Percentiles rank a stretch among this genome's conserved stretches.
These are phyloP conservation scores for Nasonia oneida DNA, from an alignment of 2,888 invertebrate species.

Conservation along the genomic window DNA sequence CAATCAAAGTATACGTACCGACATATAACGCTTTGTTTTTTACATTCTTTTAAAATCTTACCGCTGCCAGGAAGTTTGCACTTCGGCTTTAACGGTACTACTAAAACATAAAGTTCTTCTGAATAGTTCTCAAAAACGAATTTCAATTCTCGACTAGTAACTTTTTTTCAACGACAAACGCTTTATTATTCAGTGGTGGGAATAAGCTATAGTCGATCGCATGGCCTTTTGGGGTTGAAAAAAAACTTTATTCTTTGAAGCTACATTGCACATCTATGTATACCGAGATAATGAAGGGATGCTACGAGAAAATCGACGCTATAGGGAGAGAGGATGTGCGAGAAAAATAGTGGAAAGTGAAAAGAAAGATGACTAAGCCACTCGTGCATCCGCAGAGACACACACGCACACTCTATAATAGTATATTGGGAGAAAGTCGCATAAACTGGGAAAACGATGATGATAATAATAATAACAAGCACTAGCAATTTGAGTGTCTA, in stretches of 20 bases:
- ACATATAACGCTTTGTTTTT: slow-evolving; percentile 45
- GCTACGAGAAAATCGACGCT: slow-evolving; percentile 29
- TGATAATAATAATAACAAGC: slow-evolving; percentile 6
- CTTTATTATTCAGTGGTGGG: slow-evolving; percentile 15
- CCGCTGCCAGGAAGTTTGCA: slow-evolving; percentile 27
- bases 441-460: slow-evolving; percentile 1
- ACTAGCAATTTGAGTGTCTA: slow-evolving; percentile 28
- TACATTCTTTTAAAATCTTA: slow-evolving; percentile 38
- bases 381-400: slow-evolving; percentile 65
- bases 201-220: slow-evolving; percentile 6
- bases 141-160: slow-evolving; percentile 59
- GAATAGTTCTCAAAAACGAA: slow-evolving; percentile 47
- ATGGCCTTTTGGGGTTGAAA: slow-evolving; percentile 47
- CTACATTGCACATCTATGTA: neutral
- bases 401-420: slow-evolving; percentile 64
- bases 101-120: slow-evolving; percentile 41
- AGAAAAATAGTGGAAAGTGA: slow-evolving; percentile 61
- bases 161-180: slow-evolving; percentile 9
- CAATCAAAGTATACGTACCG: slow-evolving; percentile 34
- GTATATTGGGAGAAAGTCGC: slow-evolving; percentile 52
- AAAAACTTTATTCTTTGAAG: slow-evolving; percentile 16
- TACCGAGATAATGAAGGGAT: slow-evolving; percentile 8
- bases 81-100: slow-evolving; percentile 21
- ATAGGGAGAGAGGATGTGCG: slow-evolving; percentile 62
- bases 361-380: slow-evolving; percentile 54